Percentiles rank a stretch among this genome's conserved stretches.
Evolutionary conservation across 1,140 invertebrate genomes (phyloP).

Genomic region (Drosophila sproati): DNA sequence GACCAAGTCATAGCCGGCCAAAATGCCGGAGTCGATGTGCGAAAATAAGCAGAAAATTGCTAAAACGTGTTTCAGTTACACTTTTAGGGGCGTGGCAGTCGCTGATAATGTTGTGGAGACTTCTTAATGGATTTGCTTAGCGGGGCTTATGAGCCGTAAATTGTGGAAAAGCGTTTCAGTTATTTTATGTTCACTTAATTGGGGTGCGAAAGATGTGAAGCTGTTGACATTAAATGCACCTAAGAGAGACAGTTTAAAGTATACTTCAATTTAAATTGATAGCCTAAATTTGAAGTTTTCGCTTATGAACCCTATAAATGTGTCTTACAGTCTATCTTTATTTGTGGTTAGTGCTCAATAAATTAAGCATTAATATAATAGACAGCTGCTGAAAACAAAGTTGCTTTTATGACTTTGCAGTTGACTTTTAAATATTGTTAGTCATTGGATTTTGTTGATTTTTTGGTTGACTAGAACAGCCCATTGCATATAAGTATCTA

Average conservation of each 20-base stretch:
- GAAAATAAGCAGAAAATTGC: conserved; percentile 75
- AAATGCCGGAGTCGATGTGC: conserved; percentile 42
- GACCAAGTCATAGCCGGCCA: conserved; percentile 56
- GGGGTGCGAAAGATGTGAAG: conserved; percentile 22
- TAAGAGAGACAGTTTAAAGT: conserved; percentile 5
- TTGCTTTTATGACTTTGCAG: not conserved
- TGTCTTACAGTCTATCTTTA: not conserved
- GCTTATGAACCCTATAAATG: conserved; percentile 18
- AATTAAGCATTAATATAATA: not conserved
- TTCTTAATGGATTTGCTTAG: conserved; percentile 70
- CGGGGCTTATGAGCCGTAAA: conserved; percentile 52
- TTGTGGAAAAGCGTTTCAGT: conserved; percentile 43
- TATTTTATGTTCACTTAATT: conserved; percentile 50
- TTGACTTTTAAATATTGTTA: conserved; percentile 2
- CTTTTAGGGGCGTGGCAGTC: conserved; percentile 14
- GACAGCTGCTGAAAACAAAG: conserved; percentile 6
- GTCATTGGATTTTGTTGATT: conserved; percentile 2
- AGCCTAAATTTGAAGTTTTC: not conserved
- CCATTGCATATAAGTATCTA: not conserved
- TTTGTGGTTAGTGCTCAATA: conserved; percentile 3
- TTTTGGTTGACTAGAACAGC: not conserved
- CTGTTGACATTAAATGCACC: conserved; percentile 39
- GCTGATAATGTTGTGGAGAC: conserved; percentile 34
- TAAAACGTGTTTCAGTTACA: conserved; percentile 71
- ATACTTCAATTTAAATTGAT: conserved; percentile 7